Percentiles rank a stretch among this genome's conserved stretches.
phyloP scores from a whole-genome alignment of 2,888 invertebrate genomes.

The Drosophila tripunctata region DNA sequence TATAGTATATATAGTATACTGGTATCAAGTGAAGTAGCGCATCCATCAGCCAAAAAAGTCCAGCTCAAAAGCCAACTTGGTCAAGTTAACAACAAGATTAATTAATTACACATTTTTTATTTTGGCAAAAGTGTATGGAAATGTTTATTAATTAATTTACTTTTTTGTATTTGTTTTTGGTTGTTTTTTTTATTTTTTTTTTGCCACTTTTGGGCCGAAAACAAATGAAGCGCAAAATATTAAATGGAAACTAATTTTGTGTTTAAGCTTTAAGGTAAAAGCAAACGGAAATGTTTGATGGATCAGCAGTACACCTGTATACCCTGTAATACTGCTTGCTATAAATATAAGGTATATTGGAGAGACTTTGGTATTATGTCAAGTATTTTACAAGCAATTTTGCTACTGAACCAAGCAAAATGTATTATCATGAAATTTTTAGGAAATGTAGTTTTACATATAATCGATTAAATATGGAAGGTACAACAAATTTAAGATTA shows the following conservation, averaged over 20 bases:
- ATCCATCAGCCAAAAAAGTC: slow-evolving; percentile 20
- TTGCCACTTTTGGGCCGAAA: slow-evolving; percentile 25
- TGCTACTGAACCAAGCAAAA: no score
- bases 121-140: slow-evolving; percentile 29
- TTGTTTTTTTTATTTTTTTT: slow-evolving; percentile 11
- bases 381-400: no score
- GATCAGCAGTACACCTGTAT: slow-evolving; percentile 15
- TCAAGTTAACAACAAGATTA: slow-evolving; percentile 51
- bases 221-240: slow-evolving; percentile 50
- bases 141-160: background rate
- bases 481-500: no score
- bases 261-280: slow-evolving; percentile 53
- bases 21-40: slow-evolving; percentile 56
- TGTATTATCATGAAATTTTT: no score
- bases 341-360: background rate
- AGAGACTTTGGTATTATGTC: no score
- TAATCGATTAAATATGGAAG: no score
- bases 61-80: slow-evolving; percentile 24
- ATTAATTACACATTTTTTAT: slow-evolving; percentile 64
- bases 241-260: slow-evolving; percentile 48
- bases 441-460: no score
- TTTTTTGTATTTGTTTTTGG: slow-evolving; percentile 10
- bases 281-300: slow-evolving; percentile 49
- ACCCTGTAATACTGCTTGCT: slow-evolving; percentile 24
- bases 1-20: no score